Percentiles rank a stretch among this genome's conserved stretches.
Evolutionary conservation across 2,113 vertebrate genomes (phyloP).

Genomic region (Megaceryle torquata): DNA sequence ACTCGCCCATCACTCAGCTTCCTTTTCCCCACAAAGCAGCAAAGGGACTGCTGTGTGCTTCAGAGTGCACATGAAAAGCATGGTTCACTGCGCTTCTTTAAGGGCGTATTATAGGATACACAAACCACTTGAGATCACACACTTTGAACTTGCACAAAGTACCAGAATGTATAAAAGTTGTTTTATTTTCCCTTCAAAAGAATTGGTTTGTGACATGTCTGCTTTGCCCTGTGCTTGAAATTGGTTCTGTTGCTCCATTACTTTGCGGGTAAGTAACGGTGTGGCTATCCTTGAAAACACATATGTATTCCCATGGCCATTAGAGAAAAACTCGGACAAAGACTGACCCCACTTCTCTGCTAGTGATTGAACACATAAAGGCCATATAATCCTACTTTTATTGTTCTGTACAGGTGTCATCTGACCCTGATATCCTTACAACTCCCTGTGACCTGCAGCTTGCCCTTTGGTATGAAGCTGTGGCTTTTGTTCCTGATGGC

Average conservation of each 20-base stretch:
- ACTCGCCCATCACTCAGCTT: accelerated
- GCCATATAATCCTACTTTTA: background rate
- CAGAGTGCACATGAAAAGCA: background rate
- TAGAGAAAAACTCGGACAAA: background rate
- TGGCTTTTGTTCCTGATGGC: constrained; percentile 34
- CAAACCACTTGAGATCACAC: background rate
- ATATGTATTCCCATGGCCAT: background rate
- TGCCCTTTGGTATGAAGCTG: background rate
- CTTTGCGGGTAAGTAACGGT: accelerated
- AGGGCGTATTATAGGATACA: accelerated
- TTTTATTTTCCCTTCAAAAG: background rate
- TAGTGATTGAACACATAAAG: background rate
- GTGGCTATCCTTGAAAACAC: background rate
- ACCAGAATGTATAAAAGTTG: background rate
- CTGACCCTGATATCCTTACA: constrained; percentile 19
- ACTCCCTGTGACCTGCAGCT: background rate
- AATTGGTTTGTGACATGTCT: background rate
- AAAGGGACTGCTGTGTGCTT: background rate
- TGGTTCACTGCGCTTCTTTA: background rate
- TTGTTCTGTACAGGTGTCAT: background rate
- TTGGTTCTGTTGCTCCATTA: background rate
- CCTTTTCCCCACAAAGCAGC: background rate
- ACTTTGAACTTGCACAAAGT: background rate
- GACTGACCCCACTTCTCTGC: background rate
- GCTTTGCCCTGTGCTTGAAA: background rate